Evolutionary conservation across 1,140 invertebrate species (phyloP).

Genomic region (Drosophila albomicans): DNA sequence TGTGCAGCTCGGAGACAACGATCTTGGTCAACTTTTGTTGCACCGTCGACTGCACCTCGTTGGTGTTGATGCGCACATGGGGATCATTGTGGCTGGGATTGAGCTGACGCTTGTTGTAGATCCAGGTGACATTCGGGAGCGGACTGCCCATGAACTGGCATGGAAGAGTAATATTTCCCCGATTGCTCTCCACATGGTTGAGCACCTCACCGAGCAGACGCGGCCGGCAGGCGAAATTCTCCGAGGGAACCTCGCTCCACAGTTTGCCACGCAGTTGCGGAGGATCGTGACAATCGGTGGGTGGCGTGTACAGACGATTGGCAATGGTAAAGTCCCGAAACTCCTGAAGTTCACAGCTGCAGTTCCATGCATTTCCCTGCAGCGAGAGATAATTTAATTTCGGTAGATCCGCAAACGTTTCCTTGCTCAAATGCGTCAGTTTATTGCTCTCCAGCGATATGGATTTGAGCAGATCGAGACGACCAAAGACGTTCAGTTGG

Average conservation of each 20-base stretch:
- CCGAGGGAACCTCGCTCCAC: conserved; percentile 90
- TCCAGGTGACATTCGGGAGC: conserved; percentile 91
- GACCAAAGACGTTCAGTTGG: conserved; percentile 89
- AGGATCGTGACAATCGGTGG: conserved; percentile 90
- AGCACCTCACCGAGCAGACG: conserved; percentile 88
- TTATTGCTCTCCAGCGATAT: conserved; percentile 91
- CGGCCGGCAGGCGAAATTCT: conserved; percentile 94
- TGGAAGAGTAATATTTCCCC: conserved; percentile 90
- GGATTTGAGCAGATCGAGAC: conserved; percentile 87
- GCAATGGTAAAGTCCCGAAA: conserved; percentile 92
- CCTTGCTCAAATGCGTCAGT: conserved; percentile 87
- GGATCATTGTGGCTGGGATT: conserved; percentile 85
- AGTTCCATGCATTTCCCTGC: conserved; percentile 94
- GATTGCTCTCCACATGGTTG: conserved; percentile 86
- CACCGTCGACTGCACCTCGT: conserved; percentile 51
- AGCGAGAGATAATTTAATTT: conserved; percentile 91
- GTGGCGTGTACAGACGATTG: conserved; percentile 89
- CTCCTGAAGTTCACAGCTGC: conserved; percentile 92
- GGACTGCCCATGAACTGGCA: conserved; percentile 93
- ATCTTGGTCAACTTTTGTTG: conserved; percentile 38
- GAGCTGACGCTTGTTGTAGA: conserved; percentile 87
- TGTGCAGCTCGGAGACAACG: conserved; percentile 88
- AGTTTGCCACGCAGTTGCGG: conserved; percentile 87
- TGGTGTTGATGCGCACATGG: conserved; percentile 84
- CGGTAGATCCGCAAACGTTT: conserved; percentile 87